Base-by-base conservation (phyloP, 2,113 vertebrate species). In the Porphyrio hochstetteri region DNA sequence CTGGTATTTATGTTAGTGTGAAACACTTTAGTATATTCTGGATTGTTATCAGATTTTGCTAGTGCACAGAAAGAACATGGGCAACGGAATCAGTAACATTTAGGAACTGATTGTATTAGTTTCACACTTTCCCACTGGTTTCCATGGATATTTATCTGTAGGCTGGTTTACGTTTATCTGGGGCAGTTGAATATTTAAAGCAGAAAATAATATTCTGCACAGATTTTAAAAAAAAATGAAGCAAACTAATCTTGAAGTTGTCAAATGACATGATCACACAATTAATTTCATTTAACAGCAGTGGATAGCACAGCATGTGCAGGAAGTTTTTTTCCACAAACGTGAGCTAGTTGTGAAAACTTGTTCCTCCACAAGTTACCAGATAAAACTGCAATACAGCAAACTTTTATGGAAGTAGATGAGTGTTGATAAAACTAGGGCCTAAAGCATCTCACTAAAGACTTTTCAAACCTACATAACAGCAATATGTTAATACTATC, bases 91-190 rank as follows among this genome's bases (percentile, higher is more conserved):
- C 57, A 71, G 57, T 61, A 90, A 82, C 35, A 68, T 87, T 95
- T 53, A 91, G 57, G 31, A 95, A 82, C 14, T 36, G 21, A 56
- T 55, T 93, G 86, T 85, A 81, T 52, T 78, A 91, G 48, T 71
- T 92, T 95, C 86, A 89, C 61, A 87, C 86, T 82, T 94, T 53
- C 57, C 70, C 31, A 85, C 56, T 48, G 38, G 83, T 90, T 95
- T 90, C 90, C 86, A 95, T 83, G 79, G 91, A 88, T 88, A 90
- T 92, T 80, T 88, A n/a, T 93, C 65, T 85, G 89, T 82, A 87
- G 81, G 53, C 40, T 89, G 67, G 42, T 61, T 86, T 89, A 86
- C 53, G 76, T 79, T 92, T 82, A 89, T 82, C 76, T 31, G 24
- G 48, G 86, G 8, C 29, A 89, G 42, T 21, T 71, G 48, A 82